Evolutionary conservation across 2,888 invertebrate genomes (phyloP), one percentile per base, ranked within the genome.

Genomic region (Mythimna albipuncta): DNA sequence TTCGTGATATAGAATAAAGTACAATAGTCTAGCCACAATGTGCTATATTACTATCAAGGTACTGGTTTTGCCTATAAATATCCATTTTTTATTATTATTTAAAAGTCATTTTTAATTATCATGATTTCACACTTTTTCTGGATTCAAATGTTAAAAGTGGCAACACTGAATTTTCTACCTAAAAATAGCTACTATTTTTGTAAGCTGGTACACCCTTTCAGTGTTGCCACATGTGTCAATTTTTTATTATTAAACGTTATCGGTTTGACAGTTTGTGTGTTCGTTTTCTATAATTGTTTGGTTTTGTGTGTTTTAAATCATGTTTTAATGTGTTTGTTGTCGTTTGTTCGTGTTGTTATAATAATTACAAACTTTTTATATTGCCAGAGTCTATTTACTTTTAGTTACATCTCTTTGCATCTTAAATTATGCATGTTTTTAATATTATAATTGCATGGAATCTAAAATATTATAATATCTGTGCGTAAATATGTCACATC

Each of bases 31-130:
- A 81, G 73, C 85, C 76, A 72, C 58, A 83, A 71, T 65, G 85
- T 85, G 85, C 85, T 85, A 83, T 81, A 79, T 72, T 72, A 75
- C 66, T 69, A 63, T 69, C 10, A 69, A 74, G 85, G 85, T 85
- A 78, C 85, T 84, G 79, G 72, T 79, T 76, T 79, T 71, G 47
- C 68, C 19, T 65, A 38, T 66, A 69, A 71, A 72, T 81, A 59
- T 47, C 59, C 26, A 35, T 68, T 57, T 77, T 57, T 77, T 32
- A 64, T 59, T 79, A 69, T 69, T 52, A 62, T 69, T 59, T 64
- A 47, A 75, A 79, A 58, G 41, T 65, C 32, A 58, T 79, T 52
- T 72, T 69, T 72, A 52, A 57, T 66, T 58, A 59, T 50, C 61
- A 71, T 71, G 19, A 63, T 65, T 65, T 47, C 54, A 61, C 64